These are phyloP conservation scores for Cyanoramphus novaezelandiae DNA, from an alignment of 2,113 vertebrate genomes.

Conservation along the genomic window DNA sequence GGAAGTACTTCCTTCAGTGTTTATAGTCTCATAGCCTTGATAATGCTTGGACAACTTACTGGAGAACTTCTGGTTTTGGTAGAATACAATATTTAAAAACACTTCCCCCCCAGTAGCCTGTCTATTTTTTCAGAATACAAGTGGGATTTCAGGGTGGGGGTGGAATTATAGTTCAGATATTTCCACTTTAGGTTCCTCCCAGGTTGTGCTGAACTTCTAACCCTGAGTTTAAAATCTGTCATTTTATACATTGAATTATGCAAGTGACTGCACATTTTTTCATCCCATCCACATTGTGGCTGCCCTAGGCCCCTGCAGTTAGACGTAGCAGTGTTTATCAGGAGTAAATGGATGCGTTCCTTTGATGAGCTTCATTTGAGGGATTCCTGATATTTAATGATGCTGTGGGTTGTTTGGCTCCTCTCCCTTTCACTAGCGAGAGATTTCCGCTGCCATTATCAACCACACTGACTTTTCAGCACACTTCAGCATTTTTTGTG, in stretches of 20 bases:
- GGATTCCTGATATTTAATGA: background rate
- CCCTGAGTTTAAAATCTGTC: background rate
- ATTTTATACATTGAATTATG: background rate
- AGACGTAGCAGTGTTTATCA: background rate
- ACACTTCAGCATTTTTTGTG: background rate
- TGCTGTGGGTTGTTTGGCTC: background rate
- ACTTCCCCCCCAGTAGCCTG: background rate
- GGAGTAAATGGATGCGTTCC: background rate
- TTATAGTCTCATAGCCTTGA: background rate
- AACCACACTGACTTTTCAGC: slow-evolving; percentile 31
- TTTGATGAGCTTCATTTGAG: slow-evolving; percentile 7
- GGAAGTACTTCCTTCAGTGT: background rate
- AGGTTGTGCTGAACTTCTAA: background rate
- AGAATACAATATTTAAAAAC: background rate
- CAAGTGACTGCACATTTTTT: background rate
- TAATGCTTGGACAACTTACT: background rate
- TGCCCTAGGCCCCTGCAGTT: background rate
- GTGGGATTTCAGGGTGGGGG: background rate
- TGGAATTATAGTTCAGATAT: background rate
- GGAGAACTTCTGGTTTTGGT: background rate
- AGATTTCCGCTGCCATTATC: background rate
- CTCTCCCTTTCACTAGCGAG: background rate
- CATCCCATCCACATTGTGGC: background rate
- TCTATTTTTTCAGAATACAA: background rate
- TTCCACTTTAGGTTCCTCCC: background rate